A percentile compares a stretch with the other conserved stretches of the same genome.
phyloP scores from a whole-genome alignment of 1,140 invertebrate genomes.

The Riptortus pedestris region DNA sequence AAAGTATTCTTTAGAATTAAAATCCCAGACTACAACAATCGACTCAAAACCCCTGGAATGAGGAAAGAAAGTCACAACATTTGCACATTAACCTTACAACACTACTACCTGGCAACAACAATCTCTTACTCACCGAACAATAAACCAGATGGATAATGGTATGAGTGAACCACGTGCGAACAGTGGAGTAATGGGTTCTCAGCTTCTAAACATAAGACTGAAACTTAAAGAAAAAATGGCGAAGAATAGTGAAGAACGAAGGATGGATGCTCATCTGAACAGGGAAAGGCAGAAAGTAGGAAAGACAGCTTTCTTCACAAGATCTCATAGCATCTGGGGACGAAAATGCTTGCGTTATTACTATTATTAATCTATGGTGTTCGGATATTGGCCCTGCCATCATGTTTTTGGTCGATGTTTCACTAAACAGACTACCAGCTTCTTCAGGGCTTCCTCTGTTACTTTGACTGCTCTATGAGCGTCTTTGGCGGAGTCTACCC shows the following conservation, averaged over 20 bases:
- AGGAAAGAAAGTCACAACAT: slow-evolving; percentile 49
- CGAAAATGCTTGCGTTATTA: no score
- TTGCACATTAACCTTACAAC: slow-evolving; percentile 55
- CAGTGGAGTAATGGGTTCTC: slow-evolving; percentile 36
- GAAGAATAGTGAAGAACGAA: slow-evolving; percentile 78
- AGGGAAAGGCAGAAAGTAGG: slow-evolving; percentile 82
- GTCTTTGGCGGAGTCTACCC: no score
- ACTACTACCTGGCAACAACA: slow-evolving; percentile 86
- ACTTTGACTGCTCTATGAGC: no score
- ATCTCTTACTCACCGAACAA: slow-evolving; percentile 25
- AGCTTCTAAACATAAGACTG: slow-evolving; percentile 74
- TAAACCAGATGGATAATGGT: slow-evolving; percentile 24
- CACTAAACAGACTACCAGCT: no score
- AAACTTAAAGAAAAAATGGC: slow-evolving; percentile 88
- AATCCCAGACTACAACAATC: slow-evolving; percentile 1
- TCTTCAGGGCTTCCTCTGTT: no score
- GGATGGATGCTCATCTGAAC: slow-evolving; percentile 75
- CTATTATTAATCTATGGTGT: no score
- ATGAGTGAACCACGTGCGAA: slow-evolving; percentile 13
- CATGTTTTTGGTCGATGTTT: no score
- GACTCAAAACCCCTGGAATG: slow-evolving; percentile 13
- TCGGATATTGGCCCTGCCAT: no score
- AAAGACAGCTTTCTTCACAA: slow-evolving; percentile 85
- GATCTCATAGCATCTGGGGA: no score
- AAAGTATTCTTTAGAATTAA: slow-evolving; percentile 30